phyloP scores from a whole-genome alignment of 2,113 vertebrate genomes.

The Nibea albiflora region DNA sequence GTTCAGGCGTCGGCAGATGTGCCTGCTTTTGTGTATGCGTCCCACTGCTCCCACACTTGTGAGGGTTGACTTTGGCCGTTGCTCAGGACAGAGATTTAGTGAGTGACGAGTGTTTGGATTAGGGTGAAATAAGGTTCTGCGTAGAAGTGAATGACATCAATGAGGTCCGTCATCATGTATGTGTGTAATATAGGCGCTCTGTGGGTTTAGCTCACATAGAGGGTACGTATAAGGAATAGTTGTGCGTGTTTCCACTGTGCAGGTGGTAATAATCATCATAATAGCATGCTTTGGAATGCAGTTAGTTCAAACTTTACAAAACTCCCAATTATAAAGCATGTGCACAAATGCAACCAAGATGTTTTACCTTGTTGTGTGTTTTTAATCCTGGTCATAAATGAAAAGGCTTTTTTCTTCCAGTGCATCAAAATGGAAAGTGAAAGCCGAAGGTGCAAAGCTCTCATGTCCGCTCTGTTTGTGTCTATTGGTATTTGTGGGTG shows the following conservation, averaged over 20 bases:
- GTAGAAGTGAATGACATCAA: neutral
- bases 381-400: neutral
- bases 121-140: neutral
- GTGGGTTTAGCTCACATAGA: slow-evolving; percentile 31
- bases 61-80: neutral
- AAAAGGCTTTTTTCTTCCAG: neutral
- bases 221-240: neutral
- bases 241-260: slow-evolving; percentile 23
- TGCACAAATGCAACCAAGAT: slow-evolving; percentile 8
- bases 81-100: neutral
- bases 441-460: slow-evolving; percentile 13
- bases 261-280: slow-evolving; percentile 30
- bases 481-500: slow-evolving; percentile 14
- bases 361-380: neutral
- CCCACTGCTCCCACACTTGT: neutral
- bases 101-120: neutral
- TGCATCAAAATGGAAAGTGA: slow-evolving; percentile 14
- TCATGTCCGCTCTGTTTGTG: slow-evolving; percentile 12
- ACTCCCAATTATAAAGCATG: neutral
- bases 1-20: slow-evolving; percentile 68
- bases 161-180: neutral
- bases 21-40: slow-evolving; percentile 22
- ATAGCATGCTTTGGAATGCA: slow-evolving; percentile 14
- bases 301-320: slow-evolving; percentile 16
- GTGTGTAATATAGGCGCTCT: neutral